Evolutionary conservation across 2,797 vertebrate species (phyloP), one percentile per base, ranked within the genome.

Genomic region (Cacajao melanocephalus): DNA sequence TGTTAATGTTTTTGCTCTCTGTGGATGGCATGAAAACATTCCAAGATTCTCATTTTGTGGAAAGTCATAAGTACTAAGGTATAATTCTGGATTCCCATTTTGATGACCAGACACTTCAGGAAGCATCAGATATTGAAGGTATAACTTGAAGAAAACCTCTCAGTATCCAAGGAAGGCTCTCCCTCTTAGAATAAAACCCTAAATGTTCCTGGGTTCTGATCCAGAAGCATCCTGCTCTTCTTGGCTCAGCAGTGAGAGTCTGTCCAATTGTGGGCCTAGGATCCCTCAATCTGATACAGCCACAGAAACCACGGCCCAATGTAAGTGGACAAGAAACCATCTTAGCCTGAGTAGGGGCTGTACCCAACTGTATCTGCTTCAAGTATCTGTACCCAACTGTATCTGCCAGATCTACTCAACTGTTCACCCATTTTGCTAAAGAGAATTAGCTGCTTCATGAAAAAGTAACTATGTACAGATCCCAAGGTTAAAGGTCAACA

Each of bases 61-160:
- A 52, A 86, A 87, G 26, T 72, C 33, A 0, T 41, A 30, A 46
- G 48, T 46, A 61, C n/a, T 7, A 44, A 5, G 6, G 13, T 46
- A 5, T 33, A 75, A 75, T 58, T 87, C 75, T 89, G 52, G 41
- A 73, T n/a, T 15, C 50, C 55, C 67, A 79, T 22, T 70, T 39
- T 64, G 70, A 93, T 61, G 55, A 55, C 44, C n/a, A 81, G 39
- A 58, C 24, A 8, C 30, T 83, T 87, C n/a, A 87, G 67, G 50
- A 87, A 93, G 44, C 17, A 93, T 20, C 76, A 87, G 67, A 44
- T 7, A 20, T 58, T 70, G 8, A 92, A 84, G 46, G 52, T 1
- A 83, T 39, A 20, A 50, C 30, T 61, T 78, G 48, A 73, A 78
- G 55, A 82, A 83, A 41, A 26, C 20, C 46, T 81, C 22, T 70